Evolutionary conservation across 2,888 invertebrate species (phyloP).

Genomic region (Heliconius erato): DNA sequence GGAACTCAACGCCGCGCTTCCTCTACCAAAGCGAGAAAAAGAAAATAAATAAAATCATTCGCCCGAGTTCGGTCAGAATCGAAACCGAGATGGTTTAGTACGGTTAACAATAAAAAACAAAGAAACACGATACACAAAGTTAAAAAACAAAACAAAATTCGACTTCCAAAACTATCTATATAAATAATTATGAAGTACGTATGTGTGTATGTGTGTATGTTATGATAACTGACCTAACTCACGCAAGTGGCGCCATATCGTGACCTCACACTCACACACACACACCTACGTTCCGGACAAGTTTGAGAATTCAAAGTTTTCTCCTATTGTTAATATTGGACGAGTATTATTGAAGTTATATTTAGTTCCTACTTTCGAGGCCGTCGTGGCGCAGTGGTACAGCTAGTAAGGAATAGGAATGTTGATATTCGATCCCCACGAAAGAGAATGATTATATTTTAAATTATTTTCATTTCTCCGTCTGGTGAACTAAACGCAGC

Average conservation of each 20-base stretch:
- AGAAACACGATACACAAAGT: neutral
- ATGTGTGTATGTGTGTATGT: neutral
- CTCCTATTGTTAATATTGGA: neutral
- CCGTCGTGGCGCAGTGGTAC: too few relatives aligned
- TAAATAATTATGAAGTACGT: neutral
- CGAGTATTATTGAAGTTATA: neutral
- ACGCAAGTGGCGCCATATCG: neutral
- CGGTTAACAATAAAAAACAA: too few relatives aligned
- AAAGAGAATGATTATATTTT: too few relatives aligned
- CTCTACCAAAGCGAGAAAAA: too few relatives aligned
- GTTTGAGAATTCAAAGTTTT: conserved; percentile 11
- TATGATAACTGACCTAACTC: conserved; percentile 26
- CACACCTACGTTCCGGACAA: neutral
- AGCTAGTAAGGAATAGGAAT: too few relatives aligned
- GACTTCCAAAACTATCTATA: too few relatives aligned
- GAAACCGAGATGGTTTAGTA: too few relatives aligned
- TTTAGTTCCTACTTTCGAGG: neutral
- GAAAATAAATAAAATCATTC: too few relatives aligned
- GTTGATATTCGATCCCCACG: too few relatives aligned
- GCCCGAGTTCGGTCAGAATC: too few relatives aligned
- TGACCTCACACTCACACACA: conserved; percentile 24
- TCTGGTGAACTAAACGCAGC: neutral
- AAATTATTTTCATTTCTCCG: neutral
- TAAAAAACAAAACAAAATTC: neutral
- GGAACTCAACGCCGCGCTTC: too few relatives aligned